These are phyloP conservation scores for Momotus momota DNA, from an alignment of 2,797 vertebrate species.

Conservation along the genomic window DNA sequence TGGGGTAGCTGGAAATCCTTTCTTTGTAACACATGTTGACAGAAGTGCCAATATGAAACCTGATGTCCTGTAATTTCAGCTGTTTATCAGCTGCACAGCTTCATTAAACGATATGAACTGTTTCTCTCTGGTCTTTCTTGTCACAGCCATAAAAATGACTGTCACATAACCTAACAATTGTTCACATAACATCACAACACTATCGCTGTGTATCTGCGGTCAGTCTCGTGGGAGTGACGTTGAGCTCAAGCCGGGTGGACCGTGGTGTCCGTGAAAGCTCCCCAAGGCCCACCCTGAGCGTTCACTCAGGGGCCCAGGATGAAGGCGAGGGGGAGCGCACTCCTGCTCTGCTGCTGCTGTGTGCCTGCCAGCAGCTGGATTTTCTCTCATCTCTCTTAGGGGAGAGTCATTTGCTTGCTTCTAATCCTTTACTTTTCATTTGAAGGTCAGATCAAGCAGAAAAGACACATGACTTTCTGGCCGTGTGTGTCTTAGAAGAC, in stretches of 20 bases:
- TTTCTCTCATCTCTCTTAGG: constrained; percentile 35
- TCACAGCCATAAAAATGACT: neutral
- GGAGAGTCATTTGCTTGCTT: constrained; percentile 24
- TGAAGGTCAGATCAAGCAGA: constrained; percentile 45
- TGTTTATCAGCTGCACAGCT: neutral
- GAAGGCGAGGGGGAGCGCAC: rapidly evolving
- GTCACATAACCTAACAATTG: neutral
- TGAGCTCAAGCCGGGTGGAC: rapidly evolving
- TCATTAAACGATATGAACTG: neutral
- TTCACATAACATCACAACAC: rapidly evolving
- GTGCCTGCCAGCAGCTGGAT: constrained; percentile 32
- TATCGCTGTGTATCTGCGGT: neutral
- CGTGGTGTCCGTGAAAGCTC: neutral
- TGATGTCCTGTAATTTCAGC: neutral
- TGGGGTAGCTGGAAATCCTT: neutral
- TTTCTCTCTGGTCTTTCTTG: neutral
- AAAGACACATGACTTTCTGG: constrained; percentile 42
- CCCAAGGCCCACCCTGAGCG: neutral
- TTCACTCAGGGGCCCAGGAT: neutral
- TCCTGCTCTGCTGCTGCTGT: neutral
- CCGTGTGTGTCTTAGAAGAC: neutral
- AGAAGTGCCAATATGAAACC: neutral
- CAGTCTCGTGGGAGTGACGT: neutral
- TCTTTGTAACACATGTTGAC: neutral
- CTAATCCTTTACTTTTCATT: constrained; percentile 41